Conservation (phyloP, 2,113 vertebrate genomes). For the Siniperca knerii region DNA sequence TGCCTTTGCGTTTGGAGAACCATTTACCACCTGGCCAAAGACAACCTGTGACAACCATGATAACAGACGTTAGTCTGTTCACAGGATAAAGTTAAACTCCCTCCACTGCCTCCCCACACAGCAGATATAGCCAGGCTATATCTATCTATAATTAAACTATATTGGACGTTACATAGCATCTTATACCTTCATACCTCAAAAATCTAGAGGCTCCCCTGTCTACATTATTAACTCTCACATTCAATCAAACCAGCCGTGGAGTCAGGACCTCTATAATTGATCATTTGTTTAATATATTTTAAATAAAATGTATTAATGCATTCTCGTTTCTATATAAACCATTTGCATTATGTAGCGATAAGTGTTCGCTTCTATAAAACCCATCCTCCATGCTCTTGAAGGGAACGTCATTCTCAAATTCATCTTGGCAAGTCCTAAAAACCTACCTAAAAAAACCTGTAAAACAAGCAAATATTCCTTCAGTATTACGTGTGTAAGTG, state of each 20-base stretch:
- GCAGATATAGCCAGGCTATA: neutral
- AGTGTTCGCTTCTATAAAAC: neutral
- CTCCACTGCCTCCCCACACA: neutral
- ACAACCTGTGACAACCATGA: too few species aligned
- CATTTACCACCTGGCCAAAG: neutral
- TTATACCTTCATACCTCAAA: neutral
- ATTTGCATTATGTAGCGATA: neutral
- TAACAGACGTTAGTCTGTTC: too few species aligned
- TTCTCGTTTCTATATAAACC: neutral
- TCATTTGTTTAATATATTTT: neutral
- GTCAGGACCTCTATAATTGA: neutral
- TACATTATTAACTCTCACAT: too few species aligned
- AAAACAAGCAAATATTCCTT: neutral
- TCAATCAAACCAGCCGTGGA: neutral
- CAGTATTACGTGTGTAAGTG: neutral
- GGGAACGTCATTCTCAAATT: neutral
- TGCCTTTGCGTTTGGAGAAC: neutral
- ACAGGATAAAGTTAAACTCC: too few species aligned
- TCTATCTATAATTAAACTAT: neutral
- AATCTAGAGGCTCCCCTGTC: too few species aligned
- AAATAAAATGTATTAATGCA: neutral
- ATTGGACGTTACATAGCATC: neutral
- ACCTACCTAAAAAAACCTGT: too few species aligned
- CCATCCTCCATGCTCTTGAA: neutral
- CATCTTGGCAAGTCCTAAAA: neutral